These are phyloP conservation scores for Phoenicopterus ruber DNA, from an alignment of 2,113 vertebrate genomes.

Conservation along the genomic window DNA sequence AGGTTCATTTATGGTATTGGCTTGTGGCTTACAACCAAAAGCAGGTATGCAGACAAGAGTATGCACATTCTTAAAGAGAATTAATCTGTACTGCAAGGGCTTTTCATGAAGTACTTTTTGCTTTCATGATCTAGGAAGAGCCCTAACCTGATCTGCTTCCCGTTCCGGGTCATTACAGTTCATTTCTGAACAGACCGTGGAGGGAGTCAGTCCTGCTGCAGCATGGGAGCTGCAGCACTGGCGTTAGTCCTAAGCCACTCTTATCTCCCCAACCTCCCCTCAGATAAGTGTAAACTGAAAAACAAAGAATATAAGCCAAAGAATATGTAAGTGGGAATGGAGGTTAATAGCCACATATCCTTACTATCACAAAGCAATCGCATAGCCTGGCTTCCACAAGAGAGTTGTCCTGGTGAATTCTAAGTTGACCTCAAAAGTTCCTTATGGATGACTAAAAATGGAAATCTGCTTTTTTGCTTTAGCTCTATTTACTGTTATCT, in stretches of 20 bases:
- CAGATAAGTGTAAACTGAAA: background rate
- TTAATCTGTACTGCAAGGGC: background rate
- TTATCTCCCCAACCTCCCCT: background rate
- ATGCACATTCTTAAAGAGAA: background rate
- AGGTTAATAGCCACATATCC: rapidly evolving
- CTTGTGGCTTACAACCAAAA: background rate
- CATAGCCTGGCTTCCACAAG: background rate
- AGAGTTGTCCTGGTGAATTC: background rate
- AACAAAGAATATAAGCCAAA: background rate
- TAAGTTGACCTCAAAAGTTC: background rate
- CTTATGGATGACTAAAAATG: background rate
- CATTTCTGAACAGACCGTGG: background rate
- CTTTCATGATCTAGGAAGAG: background rate
- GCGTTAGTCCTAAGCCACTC: background rate
- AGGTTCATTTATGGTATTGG: background rate
- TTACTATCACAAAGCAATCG: background rate
- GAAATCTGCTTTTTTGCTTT: background rate
- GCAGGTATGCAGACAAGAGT: background rate
- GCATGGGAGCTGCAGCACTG: background rate
- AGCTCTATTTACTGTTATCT: background rate
- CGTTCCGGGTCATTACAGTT: background rate
- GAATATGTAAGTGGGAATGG: background rate
- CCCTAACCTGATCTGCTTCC: background rate
- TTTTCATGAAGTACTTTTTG: background rate
- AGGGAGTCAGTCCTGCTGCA: background rate